Percentiles rank a stretch among this genome's conserved stretches.
These are phyloP conservation scores for Gobiocypris rarus DNA, from an alignment of 2,113 vertebrate genomes.

Conservation along the genomic window DNA sequence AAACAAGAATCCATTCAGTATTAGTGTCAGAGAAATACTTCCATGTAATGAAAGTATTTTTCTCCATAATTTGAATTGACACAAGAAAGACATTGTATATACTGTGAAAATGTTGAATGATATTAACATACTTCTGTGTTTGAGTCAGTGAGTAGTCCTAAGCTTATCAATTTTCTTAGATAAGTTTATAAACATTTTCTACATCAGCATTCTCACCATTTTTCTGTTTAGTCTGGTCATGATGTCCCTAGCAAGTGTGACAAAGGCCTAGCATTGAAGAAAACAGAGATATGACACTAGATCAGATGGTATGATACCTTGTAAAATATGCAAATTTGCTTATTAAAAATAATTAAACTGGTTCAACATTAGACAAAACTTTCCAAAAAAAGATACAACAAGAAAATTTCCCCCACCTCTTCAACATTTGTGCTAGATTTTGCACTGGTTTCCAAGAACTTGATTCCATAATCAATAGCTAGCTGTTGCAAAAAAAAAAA, in stretches of 20 bases:
- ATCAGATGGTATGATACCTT: neutral
- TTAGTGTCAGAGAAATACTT: no score
- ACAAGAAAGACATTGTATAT: neutral
- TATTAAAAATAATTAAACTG: neutral
- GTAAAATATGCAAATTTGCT: neutral
- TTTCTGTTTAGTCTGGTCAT: constrained; percentile 96
- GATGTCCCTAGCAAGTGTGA: constrained; percentile 94
- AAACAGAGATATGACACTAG: neutral
- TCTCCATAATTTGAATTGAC: no score
- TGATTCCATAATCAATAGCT: constrained; percentile 97
- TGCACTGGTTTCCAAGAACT: constrained; percentile 97
- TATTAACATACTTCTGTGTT: neutral
- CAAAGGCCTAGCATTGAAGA: constrained; percentile 84
- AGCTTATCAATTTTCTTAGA: neutral
- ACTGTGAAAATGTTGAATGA: neutral
- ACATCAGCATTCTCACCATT: constrained; percentile 80
- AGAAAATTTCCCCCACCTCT: constrained; percentile 90
- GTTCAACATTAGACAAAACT: neutral
- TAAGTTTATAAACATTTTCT: neutral
- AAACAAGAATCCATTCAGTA: constrained; percentile 14
- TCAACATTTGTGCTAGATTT: constrained; percentile 97
- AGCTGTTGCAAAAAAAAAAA: constrained; percentile 73
- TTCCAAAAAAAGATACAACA: neutral
- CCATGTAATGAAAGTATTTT: no score
- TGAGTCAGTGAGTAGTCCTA: neutral